Evolutionary conservation across 2,113 vertebrate genomes (phyloP), one percentile per base, ranked within the genome.

Genomic region (Macrotis lagotis): DNA sequence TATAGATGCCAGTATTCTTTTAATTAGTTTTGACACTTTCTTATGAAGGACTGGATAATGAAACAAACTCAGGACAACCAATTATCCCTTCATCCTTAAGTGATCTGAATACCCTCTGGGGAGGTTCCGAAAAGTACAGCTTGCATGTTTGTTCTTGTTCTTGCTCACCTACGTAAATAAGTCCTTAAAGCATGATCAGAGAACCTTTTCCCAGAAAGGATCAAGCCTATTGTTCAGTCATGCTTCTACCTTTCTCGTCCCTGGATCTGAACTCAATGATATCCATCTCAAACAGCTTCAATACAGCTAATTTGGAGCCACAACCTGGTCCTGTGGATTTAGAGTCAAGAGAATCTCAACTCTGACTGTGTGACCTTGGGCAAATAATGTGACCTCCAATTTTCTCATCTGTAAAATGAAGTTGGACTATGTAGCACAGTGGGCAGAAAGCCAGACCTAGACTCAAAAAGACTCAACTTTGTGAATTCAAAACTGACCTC

Each of bases 11-110:
- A 16, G 12, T 37, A 37, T 37, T 66, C 59, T 66, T 66, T 66
- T 37, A 37, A 31, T 90, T 28, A 51, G 51, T 95, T 92, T 89
- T 53, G 51, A 74, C 25, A 49, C 83, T 95, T 92, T 94, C 88
- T 94, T 91, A 51, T 24, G 37, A 49, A 74, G 16, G 11, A 95
- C 89, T 51, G 48, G 37, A 88, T 94, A 59, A 52, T 26, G 47
- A 95, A 93, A 51, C 90, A 93, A 14, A 3, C 50, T n/a, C 66
- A 44, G 59, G 47, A 47, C 92, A 53, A 25, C 26, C 4, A 59
- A 44, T 91, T 91, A 14, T 28, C 19, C 66, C 49, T 89, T 16
- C 48, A 37, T 25, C 50, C 22, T 0, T 0, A 91, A 95, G 47
- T 92, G 8, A 37, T 92, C 37, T n/a, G 48, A 28, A 0, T 91